Percentiles rank a stretch among this genome's conserved stretches.
Conservation (phyloP, 2,888 invertebrate species). For the Amblyjoppa fuscipennis region DNA sequence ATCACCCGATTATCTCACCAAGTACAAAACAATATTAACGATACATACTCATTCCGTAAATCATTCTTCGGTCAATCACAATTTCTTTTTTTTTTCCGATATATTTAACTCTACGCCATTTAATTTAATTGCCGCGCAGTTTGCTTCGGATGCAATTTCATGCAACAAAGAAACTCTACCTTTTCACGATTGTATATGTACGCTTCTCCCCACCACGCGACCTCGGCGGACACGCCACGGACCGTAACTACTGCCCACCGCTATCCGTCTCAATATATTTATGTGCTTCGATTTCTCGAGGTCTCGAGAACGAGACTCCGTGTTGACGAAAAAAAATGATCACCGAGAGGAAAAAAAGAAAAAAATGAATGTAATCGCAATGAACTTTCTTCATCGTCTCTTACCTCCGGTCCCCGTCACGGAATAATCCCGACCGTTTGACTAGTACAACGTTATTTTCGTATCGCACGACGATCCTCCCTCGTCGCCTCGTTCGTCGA, state of each 20-base stretch:
- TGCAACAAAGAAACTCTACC: background rate
- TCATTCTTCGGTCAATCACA: too few relatives aligned
- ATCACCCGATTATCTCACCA: background rate
- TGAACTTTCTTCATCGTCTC: background rate
- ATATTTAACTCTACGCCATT: background rate
- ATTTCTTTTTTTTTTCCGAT: background rate
- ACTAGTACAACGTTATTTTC: conserved; percentile 27
- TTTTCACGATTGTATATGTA: background rate
- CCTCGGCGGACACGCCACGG: conserved; percentile 13
- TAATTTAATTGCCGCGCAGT: background rate
- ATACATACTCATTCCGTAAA: background rate
- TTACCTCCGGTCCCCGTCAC: background rate
- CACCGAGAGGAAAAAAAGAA: background rate
- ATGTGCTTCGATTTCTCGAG: background rate
- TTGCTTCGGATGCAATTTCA: background rate
- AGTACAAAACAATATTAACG: background rate
- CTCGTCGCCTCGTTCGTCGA: background rate
- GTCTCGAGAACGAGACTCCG: background rate
- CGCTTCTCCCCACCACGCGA: background rate
- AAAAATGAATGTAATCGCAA: background rate
- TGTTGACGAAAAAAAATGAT: background rate
- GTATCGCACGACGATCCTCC: background rate
- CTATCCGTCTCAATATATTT: background rate
- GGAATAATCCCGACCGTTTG: conserved; percentile 6
- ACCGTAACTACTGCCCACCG: conserved; percentile 5